Evolutionary conservation across 2,797 vertebrate genomes (phyloP).

Genomic region (Girardinus metallicus): DNA sequence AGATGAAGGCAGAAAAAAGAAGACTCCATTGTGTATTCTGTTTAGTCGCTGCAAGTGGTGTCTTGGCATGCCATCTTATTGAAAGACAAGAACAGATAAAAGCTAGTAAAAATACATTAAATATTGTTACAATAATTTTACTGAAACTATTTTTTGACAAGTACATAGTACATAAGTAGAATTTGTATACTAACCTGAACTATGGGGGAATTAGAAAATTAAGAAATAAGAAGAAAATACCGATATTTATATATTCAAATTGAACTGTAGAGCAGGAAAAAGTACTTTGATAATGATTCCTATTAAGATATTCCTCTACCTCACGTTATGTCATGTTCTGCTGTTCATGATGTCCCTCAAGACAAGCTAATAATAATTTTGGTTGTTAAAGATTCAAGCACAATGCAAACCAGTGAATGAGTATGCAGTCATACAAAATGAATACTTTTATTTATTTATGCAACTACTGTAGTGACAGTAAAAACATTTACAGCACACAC

Average conservation of each 20-base stretch:
- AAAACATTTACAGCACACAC: conserved; percentile 5
- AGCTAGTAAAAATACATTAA: background rate
- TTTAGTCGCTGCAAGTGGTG: background rate
- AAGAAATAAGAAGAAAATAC: background rate
- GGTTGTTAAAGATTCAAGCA: background rate
- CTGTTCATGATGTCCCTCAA: background rate
- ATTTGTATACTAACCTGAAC: background rate
- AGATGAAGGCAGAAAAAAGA: background rate
- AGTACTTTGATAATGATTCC: background rate
- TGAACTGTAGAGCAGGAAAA: background rate
- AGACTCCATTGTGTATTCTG: background rate
- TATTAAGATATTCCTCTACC: background rate
- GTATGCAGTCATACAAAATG: background rate
- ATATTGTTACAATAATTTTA: background rate
- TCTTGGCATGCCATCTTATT: background rate
- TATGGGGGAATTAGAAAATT: background rate
- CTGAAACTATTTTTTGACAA: background rate
- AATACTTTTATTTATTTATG: conserved; percentile 17
- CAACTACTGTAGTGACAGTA: background rate
- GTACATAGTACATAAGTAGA: background rate
- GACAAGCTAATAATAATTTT: background rate
- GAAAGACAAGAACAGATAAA: background rate
- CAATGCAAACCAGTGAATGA: background rate
- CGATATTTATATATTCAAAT: background rate
- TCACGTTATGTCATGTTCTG: background rate